Evolutionary conservation across 2,113 vertebrate species (phyloP).

Genomic region (Alces alces): DNA sequence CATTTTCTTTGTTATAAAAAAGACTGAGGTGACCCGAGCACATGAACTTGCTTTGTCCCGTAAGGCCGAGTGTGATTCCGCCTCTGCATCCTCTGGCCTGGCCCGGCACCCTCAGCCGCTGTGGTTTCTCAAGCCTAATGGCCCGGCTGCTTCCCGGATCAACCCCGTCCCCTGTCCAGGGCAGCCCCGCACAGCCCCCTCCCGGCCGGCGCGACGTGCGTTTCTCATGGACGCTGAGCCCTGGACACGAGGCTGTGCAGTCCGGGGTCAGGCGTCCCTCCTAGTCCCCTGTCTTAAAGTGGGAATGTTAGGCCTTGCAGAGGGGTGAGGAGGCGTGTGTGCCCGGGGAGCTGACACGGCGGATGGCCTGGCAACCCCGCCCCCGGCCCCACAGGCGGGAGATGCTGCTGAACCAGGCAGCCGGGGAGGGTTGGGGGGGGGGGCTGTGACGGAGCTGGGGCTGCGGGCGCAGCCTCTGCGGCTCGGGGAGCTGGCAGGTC

Average conservation of each 20-base stretch:
- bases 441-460: background rate
- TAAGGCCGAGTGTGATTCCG: background rate
- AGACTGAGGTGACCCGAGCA: background rate
- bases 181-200: background rate
- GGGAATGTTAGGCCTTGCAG: background rate
- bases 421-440: background rate
- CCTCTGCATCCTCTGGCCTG: background rate
- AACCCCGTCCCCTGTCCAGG: background rate
- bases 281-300: background rate
- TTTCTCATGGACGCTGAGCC: background rate
- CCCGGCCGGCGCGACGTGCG: background rate
- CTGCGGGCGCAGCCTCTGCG: background rate
- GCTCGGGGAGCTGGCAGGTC: background rate
- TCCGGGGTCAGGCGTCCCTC: background rate
- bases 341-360: background rate
- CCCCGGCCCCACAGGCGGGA: rapidly evolving
- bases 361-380: background rate
- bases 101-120: background rate
- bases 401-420: background rate
- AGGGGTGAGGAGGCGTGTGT: background rate
- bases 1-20: slow-evolving; percentile 1
- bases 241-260: background rate
- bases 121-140: background rate
- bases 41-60: background rate
- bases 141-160: background rate